Evolutionary conservation across 2,888 invertebrate species (phyloP).

Genomic region (Galerucella nymphaeae): DNA sequence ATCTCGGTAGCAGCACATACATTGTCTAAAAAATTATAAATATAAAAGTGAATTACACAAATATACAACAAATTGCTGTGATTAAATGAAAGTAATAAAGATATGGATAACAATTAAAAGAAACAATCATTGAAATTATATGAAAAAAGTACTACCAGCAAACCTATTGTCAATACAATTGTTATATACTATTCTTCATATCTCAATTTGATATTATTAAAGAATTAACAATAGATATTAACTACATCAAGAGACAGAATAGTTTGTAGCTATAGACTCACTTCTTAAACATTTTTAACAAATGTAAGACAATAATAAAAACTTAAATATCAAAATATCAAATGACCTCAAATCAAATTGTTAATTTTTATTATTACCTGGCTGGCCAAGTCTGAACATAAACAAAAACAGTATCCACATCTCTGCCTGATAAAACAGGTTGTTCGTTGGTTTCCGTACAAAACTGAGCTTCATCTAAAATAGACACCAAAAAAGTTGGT

Average conservation of each 20-base stretch:
- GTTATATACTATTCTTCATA: background rate
- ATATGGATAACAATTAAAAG: background rate
- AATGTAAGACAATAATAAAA: background rate
- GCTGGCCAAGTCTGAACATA: constrained; percentile 92
- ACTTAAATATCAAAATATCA: background rate
- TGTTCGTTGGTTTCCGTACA: constrained; percentile 82
- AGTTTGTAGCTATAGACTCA: no score
- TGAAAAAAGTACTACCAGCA: background rate
- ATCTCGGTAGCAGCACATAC: constrained; percentile 95
- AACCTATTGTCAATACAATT: background rate
- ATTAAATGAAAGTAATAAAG: background rate
- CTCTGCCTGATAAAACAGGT: constrained; percentile 79
- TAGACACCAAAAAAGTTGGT: constrained; percentile 11
- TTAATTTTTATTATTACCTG: constrained; percentile 69
- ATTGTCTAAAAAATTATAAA: constrained; percentile 76
- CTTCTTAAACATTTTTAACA: background rate
- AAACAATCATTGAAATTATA: background rate
- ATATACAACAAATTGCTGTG: no score
- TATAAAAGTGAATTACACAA: background rate
- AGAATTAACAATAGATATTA: no score
- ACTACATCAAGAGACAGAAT: no score
- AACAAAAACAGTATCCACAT: constrained; percentile 84
- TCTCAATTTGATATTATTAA: no score
- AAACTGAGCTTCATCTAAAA: constrained; percentile 83
- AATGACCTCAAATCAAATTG: background rate